Base-by-base conservation (phyloP, 2,797 vertebrate genomes). In the Halcyon chelicuti region DNA sequence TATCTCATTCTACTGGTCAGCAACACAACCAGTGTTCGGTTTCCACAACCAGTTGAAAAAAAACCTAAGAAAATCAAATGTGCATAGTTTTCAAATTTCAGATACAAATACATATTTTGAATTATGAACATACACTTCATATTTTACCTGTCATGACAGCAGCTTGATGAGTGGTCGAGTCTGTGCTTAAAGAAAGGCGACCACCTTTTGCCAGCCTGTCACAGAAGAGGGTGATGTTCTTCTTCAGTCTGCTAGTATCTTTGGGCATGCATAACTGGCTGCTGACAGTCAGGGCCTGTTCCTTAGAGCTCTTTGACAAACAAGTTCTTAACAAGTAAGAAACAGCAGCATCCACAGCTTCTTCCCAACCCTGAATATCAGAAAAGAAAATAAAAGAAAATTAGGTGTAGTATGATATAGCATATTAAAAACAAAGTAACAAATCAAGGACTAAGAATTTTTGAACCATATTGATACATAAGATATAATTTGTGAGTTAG, bases 131-230 rank as follows among this genome's bases (percentile, higher is more conserved):
- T 3, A 6, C 10, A 18, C 18, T 21, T 57, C 47, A 37, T 14
- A 10, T 9, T 98, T 98, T 94, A 99, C 99, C 99, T 77, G 99
- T 98, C 97, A 98, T 96, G 55, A 98, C 97, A 84, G 98, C 93
- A 15, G 98, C 96, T 54, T 98, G 98, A 3, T 98, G 98, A 40
- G 96, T 89, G 2, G 98, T 96, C 2, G 97, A 91, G 8, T 99
- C 99, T 0, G 98, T 97, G 72, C 98, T 98, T 39, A 99, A 96
- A 5, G 98, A 98, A 80, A 99, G 99, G 10, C 98, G 98, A 8
- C 99, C 99, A 2, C 99, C 99, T 95, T 99, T 99, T 80, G 98
- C 98, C 37, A 99, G 73, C 63, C 99, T 98, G 7, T 99, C 99
- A 4, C 99, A 99, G 52, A 99, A 98, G 83, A 99, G 95, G 20